Evolutionary conservation across 2,797 vertebrate species (phyloP).

Genomic region (Pipistrellus kuhlii): DNA sequence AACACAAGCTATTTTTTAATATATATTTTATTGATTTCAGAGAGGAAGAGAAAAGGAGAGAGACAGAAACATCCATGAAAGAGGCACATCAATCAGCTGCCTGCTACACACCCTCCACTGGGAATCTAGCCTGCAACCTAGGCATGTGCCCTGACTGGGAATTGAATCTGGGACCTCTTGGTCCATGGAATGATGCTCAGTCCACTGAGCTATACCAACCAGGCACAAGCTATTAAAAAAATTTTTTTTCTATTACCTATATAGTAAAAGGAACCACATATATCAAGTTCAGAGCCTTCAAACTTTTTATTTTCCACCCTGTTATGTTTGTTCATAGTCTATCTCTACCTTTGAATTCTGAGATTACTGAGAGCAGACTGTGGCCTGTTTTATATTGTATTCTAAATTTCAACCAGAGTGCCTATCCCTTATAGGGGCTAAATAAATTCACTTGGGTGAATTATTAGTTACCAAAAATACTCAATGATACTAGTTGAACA

Average conservation of each 20-base stretch:
- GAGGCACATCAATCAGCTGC: too few species aligned
- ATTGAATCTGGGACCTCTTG: too few species aligned
- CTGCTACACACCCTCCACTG: too few species aligned
- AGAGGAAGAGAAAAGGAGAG: too few species aligned
- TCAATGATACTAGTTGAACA: not conserved
- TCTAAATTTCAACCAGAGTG: not conserved
- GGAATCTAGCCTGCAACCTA: too few species aligned
- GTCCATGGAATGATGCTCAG: too few species aligned
- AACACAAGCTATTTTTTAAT: too few species aligned
- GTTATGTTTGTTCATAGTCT: not conserved
- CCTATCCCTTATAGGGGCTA: not conserved
- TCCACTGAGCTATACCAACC: too few species aligned
- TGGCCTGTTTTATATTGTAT: not conserved
- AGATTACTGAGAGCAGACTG: not conserved
- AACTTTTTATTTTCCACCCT: not conserved
- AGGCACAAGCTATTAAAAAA: not conserved
- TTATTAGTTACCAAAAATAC: conserved; percentile 30
- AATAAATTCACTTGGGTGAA: not conserved
- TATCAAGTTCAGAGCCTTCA: conserved; percentile 22
- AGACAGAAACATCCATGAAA: too few species aligned
- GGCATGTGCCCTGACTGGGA: too few species aligned
- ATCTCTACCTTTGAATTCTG: not conserved
- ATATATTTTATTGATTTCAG: too few species aligned
- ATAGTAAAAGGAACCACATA: not conserved
- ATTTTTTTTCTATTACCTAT: not conserved